A percentile compares a stretch with the other conserved stretches of the same genome.
Conservation (phyloP, 2,113 vertebrate species). For the Pipra filicauda region DNA sequence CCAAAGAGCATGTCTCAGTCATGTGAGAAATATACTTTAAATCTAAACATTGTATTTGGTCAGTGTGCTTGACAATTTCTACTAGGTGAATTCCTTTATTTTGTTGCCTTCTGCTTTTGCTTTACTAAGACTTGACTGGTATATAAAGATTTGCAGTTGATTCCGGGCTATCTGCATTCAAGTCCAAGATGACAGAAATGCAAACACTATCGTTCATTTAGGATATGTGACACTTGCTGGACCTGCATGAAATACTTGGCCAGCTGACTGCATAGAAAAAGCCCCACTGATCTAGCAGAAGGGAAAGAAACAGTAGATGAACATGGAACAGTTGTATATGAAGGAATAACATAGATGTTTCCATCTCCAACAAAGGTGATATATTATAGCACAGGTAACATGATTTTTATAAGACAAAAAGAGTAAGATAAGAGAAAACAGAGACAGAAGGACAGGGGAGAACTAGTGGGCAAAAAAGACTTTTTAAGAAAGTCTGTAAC, state of each 20-base stretch:
- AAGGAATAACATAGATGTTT: neutral
- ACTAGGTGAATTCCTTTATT: neutral
- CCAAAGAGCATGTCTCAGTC: neutral
- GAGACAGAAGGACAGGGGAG: neutral
- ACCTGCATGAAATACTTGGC: neutral
- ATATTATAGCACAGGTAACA: neutral
- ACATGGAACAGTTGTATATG: neutral
- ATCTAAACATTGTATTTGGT: neutral
- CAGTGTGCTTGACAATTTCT: neutral
- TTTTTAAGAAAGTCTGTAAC: neutral
- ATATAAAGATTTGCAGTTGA: neutral
- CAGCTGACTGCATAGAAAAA: neutral
- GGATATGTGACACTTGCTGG: neutral
- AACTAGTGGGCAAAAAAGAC: neutral
- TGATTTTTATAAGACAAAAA: neutral
- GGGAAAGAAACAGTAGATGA: neutral
- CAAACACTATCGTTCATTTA: neutral
- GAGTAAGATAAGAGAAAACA: neutral
- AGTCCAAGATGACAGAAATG: neutral
- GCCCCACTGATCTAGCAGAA: neutral
- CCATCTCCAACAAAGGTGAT: neutral
- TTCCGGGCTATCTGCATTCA: neutral
- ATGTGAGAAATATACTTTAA: neutral
- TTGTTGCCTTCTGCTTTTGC: neutral
- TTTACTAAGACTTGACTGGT: neutral